These are phyloP conservation scores for Alaudala cheleensis DNA, from an alignment of 2,113 vertebrate genomes.

Conservation along the genomic window DNA sequence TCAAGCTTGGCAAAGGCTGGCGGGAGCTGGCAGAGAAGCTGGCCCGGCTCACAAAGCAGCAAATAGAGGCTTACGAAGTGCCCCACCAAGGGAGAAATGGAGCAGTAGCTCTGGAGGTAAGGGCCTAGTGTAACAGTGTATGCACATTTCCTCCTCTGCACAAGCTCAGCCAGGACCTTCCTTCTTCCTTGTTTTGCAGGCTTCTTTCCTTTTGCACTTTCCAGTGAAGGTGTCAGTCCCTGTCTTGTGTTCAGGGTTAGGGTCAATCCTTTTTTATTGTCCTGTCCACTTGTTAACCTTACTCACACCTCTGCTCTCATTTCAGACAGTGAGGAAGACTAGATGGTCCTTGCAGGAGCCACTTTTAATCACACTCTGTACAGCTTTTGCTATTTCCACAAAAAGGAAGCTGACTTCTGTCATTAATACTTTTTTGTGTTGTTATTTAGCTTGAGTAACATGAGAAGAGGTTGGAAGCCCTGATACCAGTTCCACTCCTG, in stretches of 20 bases:
- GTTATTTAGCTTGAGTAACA: neutral
- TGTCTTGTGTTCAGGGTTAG: neutral
- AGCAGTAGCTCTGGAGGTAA: constrained; percentile 81
- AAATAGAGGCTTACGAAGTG: constrained; percentile 87
- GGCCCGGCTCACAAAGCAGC: constrained; percentile 84
- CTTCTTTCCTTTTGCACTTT: neutral
- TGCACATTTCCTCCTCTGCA: neutral
- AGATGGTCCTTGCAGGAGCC: neutral
- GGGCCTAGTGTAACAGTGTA: neutral
- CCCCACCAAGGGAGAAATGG: constrained; percentile 86
- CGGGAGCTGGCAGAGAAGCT: constrained; percentile 88
- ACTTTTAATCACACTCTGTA: neutral
- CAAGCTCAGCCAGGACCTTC: neutral
- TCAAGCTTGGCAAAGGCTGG: constrained; percentile 91
- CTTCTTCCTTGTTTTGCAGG: neutral
- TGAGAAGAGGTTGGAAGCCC: neutral
- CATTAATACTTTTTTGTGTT: neutral
- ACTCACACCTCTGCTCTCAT: neutral
- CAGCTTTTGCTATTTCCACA: neutral
- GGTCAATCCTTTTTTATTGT: neutral
- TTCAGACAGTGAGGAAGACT: neutral
- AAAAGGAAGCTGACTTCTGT: neutral
- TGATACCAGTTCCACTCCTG: neutral
- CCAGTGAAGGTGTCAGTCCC: neutral
- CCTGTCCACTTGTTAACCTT: neutral